Evolutionary conservation across 1,140 invertebrate species (phyloP), one percentile per base, ranked within the genome.

Genomic region (Achroia grisella): DNA sequence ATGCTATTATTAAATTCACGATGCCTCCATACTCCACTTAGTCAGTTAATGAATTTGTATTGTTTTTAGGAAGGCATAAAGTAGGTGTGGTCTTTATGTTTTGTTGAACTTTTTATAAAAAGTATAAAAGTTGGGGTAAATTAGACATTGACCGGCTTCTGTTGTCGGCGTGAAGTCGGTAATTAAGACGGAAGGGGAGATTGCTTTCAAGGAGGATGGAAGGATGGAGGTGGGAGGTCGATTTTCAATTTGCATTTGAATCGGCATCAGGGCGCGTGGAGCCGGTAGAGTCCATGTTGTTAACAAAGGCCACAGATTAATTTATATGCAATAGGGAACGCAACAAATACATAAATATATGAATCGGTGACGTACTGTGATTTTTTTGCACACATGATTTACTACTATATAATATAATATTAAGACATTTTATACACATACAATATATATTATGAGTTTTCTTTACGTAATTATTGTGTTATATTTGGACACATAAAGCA

Each of bases 191-290:
- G 39, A 28, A 37, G 23, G 47, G 44, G 55, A 30, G 13, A 23
- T 23, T 2, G 17, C 17, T 23, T 23, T 23, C 6, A 23, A 23
- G 23, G 40, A 10, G 12, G 50, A 47, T 39, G 41, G 23, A 51
- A 31, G 44, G 49, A 46, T 47, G 46, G 52, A 52, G 52, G 42
- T 48, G 34, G 48, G 48, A 49, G 52, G 56, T 52, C 56, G 56
- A 55, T 55, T 55, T 59, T 60, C 56, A 60, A 60, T 60, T 60
- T 60, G 56, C 56, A 60, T 60, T 60, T 60, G 56, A 60, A 60
- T 60, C 52, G 46, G 44, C 48, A 40, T 28, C 48, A 43, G 43
- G 39, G 31, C 42, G 41, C 46, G 35, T 35, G 48, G 37, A 35
- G 23, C 45, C 31, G 43, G 35, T 35, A 45, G 37, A 35, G 23